Evolutionary conservation across 1,140 invertebrate species (phyloP).

Genomic region (Scaptomyza hsui): DNA sequence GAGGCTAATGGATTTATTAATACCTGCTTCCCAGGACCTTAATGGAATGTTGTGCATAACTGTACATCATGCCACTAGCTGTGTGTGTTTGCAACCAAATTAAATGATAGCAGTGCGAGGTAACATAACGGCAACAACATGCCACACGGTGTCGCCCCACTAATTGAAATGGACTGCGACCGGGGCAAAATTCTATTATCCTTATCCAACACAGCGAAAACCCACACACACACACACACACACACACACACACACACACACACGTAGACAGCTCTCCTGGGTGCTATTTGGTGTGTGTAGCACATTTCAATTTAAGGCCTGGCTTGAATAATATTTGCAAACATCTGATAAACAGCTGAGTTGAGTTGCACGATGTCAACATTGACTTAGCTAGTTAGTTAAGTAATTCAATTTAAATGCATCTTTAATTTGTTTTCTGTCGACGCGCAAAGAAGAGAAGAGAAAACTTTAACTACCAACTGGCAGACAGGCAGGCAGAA

Average conservation of each 20-base stretch:
- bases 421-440: slow-evolving; percentile 28
- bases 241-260: slow-evolving; percentile 22
- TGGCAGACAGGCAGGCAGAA: neutral
- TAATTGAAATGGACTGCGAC: slow-evolving; percentile 75
- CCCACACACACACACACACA: slow-evolving; percentile 19
- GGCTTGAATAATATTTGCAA: neutral
- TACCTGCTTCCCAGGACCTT: slow-evolving; percentile 10
- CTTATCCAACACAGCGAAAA: slow-evolving; percentile 33
- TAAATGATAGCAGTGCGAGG: slow-evolving; percentile 37
- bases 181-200: slow-evolving; percentile 67
- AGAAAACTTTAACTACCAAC: slow-evolving; percentile 16
- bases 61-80: neutral
- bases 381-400: slow-evolving; percentile 18
- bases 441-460: neutral
- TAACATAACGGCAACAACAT: slow-evolving; percentile 6
- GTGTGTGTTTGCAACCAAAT: slow-evolving; percentile 27
- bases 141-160: slow-evolving; percentile 35
- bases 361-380: slow-evolving; percentile 14
- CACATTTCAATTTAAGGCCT: slow-evolving; percentile 25
- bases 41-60: neutral
- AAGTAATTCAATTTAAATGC: slow-evolving; percentile 32
- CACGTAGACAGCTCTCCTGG: slow-evolving; percentile 13
- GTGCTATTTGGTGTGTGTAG: slow-evolving; percentile 31
- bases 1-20: slow-evolving; percentile 27
- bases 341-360: slow-evolving; percentile 9